Evolutionary conservation across 2,797 vertebrate species (phyloP).

Genomic region (Smutsia gigantea): DNA sequence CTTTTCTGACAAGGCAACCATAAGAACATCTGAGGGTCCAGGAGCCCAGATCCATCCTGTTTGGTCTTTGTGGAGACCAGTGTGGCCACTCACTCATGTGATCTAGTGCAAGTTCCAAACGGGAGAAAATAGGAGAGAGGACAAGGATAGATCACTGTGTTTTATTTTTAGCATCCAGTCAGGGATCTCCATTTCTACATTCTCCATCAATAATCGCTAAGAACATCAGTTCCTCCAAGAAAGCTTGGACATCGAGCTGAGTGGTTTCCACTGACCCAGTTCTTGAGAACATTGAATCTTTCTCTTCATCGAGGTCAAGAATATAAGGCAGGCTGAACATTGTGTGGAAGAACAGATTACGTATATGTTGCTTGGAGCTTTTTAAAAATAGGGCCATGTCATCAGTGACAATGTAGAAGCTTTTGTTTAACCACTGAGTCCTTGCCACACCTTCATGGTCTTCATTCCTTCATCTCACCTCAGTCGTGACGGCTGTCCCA

Average conservation of each 20-base stretch:
- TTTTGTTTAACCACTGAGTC: neutral
- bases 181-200: neutral
- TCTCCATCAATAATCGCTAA: neutral
- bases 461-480: neutral
- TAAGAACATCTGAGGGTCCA: neutral
- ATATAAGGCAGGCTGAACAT: neutral
- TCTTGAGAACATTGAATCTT: neutral
- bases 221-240: accelerated
- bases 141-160: neutral
- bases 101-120: neutral
- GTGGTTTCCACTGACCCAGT: neutral
- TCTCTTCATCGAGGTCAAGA: neutral
- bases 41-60: neutral
- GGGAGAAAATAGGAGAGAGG: neutral
- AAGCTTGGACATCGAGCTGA: accelerated
- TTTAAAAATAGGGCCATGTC: neutral
- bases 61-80: neutral
- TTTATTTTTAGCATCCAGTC: neutral
- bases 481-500: no score
- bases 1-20: neutral
- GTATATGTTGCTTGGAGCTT: neutral
- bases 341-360: neutral
- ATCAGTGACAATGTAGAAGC: neutral
- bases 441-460: neutral
- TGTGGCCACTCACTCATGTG: neutral